These are phyloP conservation scores for Drosophila ogumai DNA, from an alignment of 1,140 invertebrate genomes.

Conservation along the genomic window DNA sequence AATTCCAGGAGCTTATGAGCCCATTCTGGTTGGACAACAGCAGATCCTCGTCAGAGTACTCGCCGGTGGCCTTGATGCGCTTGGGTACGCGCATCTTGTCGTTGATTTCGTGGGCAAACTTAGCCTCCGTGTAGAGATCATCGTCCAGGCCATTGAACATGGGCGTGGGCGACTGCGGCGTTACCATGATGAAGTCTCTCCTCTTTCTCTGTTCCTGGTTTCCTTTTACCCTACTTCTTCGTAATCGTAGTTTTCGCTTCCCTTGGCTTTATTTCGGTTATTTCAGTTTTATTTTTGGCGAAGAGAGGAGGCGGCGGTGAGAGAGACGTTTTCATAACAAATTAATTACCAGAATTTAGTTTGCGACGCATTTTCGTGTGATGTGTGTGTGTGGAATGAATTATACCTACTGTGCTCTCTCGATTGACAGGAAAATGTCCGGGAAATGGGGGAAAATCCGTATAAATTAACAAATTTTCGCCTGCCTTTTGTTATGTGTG, in stretches of 20 bases:
- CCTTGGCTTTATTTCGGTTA: constrained; percentile 4
- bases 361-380: constrained; percentile 63
- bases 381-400: constrained; percentile 18
- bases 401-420: constrained; percentile 60
- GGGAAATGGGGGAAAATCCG: constrained; percentile 14
- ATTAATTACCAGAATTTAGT: constrained; percentile 60
- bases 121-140: constrained; percentile 89
- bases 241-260: constrained; percentile 18
- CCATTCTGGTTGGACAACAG: constrained; percentile 86
- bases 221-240: constrained; percentile 3
- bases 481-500: constrained; percentile 73
- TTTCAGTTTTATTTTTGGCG: constrained; percentile 22
- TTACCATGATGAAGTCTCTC: constrained; percentile 85
- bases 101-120: constrained; percentile 90
- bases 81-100: constrained; percentile 92
- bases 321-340: constrained; percentile 76
- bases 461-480: constrained; percentile 61
- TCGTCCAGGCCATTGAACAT: constrained; percentile 87
- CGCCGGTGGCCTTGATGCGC: constrained; percentile 90
- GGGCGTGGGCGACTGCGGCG: constrained; percentile 87
- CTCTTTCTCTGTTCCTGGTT: constrained; percentile 1
- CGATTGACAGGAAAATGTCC: constrained; percentile 66
- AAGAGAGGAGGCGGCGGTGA: constrained; percentile 49
- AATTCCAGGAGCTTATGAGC: constrained; percentile 87
- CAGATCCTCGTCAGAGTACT: constrained; percentile 88